Evolutionary conservation across 1,140 invertebrate species (phyloP).

Genomic region (Trichomalopsis sarcophagae): DNA sequence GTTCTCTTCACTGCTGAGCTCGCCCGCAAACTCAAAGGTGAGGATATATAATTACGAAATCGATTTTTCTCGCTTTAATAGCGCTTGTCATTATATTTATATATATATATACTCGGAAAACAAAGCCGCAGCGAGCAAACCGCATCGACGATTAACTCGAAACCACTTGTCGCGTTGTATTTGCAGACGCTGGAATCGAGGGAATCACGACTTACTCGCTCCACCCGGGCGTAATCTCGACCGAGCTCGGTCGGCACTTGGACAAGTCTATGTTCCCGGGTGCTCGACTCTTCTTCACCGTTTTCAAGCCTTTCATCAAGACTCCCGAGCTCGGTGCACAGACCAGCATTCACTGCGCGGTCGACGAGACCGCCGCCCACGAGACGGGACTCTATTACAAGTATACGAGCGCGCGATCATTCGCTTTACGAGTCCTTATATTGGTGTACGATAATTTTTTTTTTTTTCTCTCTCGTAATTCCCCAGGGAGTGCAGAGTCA

Average conservation of each 20-base stretch:
- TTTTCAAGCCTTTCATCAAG: slow-evolving; percentile 76
- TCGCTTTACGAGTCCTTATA: not conserved
- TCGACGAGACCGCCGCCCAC: slow-evolving; percentile 81
- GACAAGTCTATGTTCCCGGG: slow-evolving; percentile 73
- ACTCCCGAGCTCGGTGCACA: slow-evolving; percentile 83
- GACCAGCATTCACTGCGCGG: slow-evolving; percentile 85
- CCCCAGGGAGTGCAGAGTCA: not conserved
- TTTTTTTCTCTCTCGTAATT: too few relatives aligned
- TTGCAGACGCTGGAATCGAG: slow-evolving; percentile 69
- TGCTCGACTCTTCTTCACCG: slow-evolving; percentile 58
- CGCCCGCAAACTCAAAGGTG: slow-evolving; percentile 76
- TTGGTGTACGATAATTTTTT: not conserved
- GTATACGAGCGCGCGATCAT: slow-evolving; percentile 67
- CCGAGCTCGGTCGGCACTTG: slow-evolving; percentile 84
- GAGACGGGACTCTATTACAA: slow-evolving; percentile 81
- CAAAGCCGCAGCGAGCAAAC: too few relatives aligned
- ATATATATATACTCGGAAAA: not conserved
- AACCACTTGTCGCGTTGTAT: not conserved
- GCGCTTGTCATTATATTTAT: not conserved
- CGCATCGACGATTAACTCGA: too few relatives aligned
- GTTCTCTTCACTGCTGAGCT: slow-evolving; percentile 83
- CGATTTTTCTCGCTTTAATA: too few relatives aligned
- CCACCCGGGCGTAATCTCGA: slow-evolving; percentile 84
- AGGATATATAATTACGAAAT: not conserved
- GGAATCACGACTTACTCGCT: slow-evolving; percentile 81